Conservation (phyloP, 2,888 invertebrate species). For the Copidosoma aretas region DNA sequence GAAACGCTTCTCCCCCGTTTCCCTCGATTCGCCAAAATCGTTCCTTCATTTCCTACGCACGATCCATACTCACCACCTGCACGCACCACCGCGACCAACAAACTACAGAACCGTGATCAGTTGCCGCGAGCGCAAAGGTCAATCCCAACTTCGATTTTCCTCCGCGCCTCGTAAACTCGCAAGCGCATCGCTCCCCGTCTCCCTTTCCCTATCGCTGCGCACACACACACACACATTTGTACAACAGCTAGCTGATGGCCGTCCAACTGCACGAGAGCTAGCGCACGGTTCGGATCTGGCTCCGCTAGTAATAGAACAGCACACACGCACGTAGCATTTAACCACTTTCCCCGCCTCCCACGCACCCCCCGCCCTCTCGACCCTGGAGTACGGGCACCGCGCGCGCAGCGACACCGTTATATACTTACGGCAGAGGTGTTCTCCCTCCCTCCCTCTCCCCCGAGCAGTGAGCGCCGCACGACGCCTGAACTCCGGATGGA, state of each 20-base stretch:
- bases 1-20: too few species aligned
- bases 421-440: not conserved
- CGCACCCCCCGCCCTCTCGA: not conserved
- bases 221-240: too few species aligned
- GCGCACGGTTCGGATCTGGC: not conserved
- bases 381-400: conserved; percentile 5
- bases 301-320: not conserved
- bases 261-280: not conserved
- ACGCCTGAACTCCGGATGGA: not conserved
- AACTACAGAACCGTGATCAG: too few species aligned
- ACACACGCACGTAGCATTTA: not conserved
- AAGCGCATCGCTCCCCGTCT: not conserved
- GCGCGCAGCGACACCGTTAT: not conserved
- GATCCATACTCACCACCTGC: too few species aligned
- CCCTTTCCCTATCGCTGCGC: not conserved
- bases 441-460: not conserved
- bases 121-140: too few species aligned
- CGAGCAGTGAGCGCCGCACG: not conserved
- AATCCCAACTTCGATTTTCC: too few species aligned
- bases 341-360: conserved; percentile 9
- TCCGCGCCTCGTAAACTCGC: not conserved
- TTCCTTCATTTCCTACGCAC: too few species aligned
- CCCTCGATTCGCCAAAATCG: too few species aligned
- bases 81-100: too few species aligned
- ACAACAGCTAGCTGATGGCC: too few species aligned